Conservation (phyloP, 1,140 invertebrate species). For the Cephus cinctus region DNA sequence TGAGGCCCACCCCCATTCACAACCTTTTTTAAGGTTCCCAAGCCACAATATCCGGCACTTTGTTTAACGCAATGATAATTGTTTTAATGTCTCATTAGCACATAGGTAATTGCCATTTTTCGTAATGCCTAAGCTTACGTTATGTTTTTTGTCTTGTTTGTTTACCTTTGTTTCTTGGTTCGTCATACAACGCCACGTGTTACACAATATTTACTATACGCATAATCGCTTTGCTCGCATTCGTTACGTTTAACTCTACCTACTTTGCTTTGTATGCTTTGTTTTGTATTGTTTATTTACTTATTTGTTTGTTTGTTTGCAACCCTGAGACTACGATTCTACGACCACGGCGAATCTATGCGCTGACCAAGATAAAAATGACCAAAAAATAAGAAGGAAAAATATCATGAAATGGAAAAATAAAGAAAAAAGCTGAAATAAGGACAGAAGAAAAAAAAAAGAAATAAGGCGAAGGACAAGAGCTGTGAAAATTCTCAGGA, state of each 20-base stretch:
- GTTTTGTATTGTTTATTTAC: constrained; percentile 23
- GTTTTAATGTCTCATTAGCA: constrained; percentile 2
- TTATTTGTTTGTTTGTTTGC: constrained; percentile 38
- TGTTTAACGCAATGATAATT: constrained; percentile 4
- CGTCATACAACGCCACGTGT: too few relatives aligned
- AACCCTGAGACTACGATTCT: constrained; percentile 49
- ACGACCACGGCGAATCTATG: constrained; percentile 35
- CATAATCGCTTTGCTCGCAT: too few relatives aligned
- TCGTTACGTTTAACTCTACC: too few relatives aligned
- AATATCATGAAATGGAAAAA: neutral
- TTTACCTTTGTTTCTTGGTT: too few relatives aligned
- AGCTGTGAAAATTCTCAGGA: too few relatives aligned
- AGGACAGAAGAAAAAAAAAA: neutral
- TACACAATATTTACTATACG: too few relatives aligned
- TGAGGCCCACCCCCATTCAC: too few relatives aligned
- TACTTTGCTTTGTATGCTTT: constrained; percentile 23
- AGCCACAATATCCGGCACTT: too few relatives aligned
- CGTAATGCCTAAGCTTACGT: too few relatives aligned
- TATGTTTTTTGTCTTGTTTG: too few relatives aligned
- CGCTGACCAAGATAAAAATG: neutral
- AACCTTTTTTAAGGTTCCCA: too few relatives aligned
- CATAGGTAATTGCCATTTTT: constrained; percentile 7
- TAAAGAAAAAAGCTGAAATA: neutral
- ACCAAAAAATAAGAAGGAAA: neutral
- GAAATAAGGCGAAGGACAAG: too few relatives aligned